A percentile compares a stretch with the other conserved stretches of the same genome.
phyloP scores from a whole-genome alignment of 2,888 invertebrate genomes.

The Spilosoma lubricipeda region DNA sequence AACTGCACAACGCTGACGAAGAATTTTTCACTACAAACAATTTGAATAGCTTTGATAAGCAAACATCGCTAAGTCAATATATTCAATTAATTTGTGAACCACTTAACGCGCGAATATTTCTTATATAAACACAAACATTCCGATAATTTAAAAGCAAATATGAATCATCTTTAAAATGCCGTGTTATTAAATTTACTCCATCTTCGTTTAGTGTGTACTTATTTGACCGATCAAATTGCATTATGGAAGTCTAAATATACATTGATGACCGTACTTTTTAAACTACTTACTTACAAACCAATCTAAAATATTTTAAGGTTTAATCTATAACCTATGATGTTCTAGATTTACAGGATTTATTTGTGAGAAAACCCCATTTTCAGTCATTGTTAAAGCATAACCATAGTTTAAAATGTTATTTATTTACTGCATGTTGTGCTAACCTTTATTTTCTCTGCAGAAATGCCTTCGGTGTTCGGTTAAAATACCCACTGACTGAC shows the following conservation, averaged over 20 bases:
- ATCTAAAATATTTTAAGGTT: background rate
- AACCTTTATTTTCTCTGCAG: no score
- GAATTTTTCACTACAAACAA: no score
- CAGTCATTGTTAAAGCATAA: no score
- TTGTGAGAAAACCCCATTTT: background rate
- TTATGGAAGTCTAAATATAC: conserved; percentile 1
- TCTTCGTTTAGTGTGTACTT: background rate
- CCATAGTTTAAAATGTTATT: no score
- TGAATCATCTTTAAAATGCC: background rate
- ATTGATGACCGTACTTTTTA: background rate
- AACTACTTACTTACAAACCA: background rate
- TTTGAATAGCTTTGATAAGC: no score
- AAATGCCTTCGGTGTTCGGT: no score
- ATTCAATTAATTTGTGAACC: background rate
- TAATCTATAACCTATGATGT: no score
- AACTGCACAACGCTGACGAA: no score
- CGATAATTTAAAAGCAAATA: background rate
- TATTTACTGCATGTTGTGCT: no score
- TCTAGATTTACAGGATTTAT: no score
- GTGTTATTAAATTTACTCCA: background rate
- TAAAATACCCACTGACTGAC: no score
- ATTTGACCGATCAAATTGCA: background rate
- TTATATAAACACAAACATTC: background rate
- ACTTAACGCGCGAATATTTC: background rate
- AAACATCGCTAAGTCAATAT: background rate